A percentile compares a stretch with the other conserved stretches of the same genome.
These are phyloP conservation scores for Neopipo cinnamomea DNA, from an alignment of 2,113 vertebrate species.

Conservation along the genomic window DNA sequence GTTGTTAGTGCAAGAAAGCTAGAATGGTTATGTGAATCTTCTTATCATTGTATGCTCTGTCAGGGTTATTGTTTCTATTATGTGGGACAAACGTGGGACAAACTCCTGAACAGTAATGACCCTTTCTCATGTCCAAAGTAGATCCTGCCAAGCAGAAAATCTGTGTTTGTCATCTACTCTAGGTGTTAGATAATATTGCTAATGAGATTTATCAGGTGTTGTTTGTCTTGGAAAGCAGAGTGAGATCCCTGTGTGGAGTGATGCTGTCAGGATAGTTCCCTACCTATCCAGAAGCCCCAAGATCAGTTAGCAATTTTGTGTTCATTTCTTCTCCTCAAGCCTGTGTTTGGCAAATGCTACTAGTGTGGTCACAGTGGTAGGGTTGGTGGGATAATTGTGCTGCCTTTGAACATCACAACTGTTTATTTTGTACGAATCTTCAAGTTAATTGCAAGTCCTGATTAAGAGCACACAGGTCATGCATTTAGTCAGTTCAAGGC, in stretches of 20 bases:
- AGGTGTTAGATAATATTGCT: neutral
- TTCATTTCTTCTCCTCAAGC: neutral
- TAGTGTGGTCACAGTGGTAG: accelerated
- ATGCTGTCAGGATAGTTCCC: neutral
- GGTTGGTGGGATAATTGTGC: neutral
- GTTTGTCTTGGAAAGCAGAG: neutral
- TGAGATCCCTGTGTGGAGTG: neutral
- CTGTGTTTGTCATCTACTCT: neutral
- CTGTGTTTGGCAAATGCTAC: neutral
- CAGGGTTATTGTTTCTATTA: neutral
- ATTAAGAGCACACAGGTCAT: neutral
- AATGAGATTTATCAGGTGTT: neutral
- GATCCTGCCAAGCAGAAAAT: neutral
- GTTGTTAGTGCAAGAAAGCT: neutral
- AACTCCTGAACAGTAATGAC: neutral
- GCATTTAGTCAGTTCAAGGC: neutral
- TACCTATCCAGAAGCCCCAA: neutral
- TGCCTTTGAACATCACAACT: neutral
- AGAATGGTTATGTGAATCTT: neutral
- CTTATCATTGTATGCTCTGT: no score
- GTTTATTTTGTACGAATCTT: neutral
- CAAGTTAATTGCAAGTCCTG: neutral
- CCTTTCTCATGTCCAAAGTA: neutral
- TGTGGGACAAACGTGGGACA: no score
- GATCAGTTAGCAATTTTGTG: neutral